phyloP scores from a whole-genome alignment of 1,140 invertebrate species.

The Temnothorax curvispinosus region DNA sequence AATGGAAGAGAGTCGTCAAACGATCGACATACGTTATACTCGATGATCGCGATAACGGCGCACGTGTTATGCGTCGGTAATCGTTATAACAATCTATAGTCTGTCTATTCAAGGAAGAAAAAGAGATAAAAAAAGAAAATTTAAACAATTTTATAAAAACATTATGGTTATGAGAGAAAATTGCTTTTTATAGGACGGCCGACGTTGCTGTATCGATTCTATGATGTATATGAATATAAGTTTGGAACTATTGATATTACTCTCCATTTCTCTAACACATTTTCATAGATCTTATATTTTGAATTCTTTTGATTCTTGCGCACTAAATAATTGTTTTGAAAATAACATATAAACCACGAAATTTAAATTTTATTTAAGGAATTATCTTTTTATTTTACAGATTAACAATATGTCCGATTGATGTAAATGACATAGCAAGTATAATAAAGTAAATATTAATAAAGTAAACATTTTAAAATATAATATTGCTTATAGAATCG shows the following conservation, averaged over 20 bases:
- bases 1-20: slow-evolving; percentile 48
- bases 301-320: neutral
- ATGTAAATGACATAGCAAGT: neutral
- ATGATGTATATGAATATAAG: neutral
- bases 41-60: slow-evolving; percentile 20
- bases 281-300: neutral
- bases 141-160: slow-evolving; percentile 22
- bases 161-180: neutral
- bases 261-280: neutral
- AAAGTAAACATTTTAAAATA: neutral
- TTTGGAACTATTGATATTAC: neutral
- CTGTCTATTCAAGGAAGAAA: neutral
- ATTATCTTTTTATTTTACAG: neutral
- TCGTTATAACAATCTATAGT: slow-evolving; percentile 8
- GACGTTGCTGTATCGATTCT: neutral
- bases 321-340: neutral
- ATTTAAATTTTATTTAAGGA: neutral
- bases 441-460: neutral
- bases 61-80: neutral
- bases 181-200: neutral
- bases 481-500: neutral
- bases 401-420: neutral
- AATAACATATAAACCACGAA: neutral
- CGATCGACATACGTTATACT: slow-evolving; percentile 48
- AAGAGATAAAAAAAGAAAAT: neutral